A percentile compares a stretch with the other conserved stretches of the same genome.
Conservation (phyloP, 2,113 vertebrate genomes). For the Ammodramus savannarum region DNA sequence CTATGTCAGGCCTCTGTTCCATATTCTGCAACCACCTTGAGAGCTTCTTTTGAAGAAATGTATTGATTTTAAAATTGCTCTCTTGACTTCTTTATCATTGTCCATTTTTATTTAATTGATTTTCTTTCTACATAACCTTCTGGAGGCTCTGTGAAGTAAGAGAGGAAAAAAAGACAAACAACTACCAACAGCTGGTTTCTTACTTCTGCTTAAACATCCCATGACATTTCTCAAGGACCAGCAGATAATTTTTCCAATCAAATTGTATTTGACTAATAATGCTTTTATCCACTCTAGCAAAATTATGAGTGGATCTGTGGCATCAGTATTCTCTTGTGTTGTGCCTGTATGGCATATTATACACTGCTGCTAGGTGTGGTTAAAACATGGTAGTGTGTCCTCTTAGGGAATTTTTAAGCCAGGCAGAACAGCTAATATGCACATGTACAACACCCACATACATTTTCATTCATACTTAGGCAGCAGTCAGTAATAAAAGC, state of each 20-base stretch:
- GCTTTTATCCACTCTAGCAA: background rate
- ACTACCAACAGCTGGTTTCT: background rate
- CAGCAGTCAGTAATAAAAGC: constrained; percentile 40
- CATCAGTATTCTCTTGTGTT: background rate
- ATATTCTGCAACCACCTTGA: constrained; percentile 27
- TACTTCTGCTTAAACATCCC: background rate
- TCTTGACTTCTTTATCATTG: constrained; percentile 75
- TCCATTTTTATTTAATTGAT: constrained; percentile 75
- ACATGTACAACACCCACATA: background rate
- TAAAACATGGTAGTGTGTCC: background rate
- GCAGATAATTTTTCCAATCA: background rate
- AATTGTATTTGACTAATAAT: background rate
- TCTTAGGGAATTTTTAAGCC: background rate
- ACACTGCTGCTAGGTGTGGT: background rate
- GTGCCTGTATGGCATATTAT: background rate
- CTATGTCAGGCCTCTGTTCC: constrained; percentile 20
- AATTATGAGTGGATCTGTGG: background rate
- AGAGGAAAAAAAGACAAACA: background rate
- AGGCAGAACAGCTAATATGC: background rate
- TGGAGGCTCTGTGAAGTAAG: background rate
- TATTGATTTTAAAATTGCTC: constrained; percentile 77
- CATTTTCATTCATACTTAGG: background rate
- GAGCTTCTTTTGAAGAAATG: constrained; percentile 51
- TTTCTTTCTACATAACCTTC: constrained; percentile 63
- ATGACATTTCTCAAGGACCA: background rate